Conservation (phyloP, 2,797 vertebrate species). For the Clarias fuscus region DNA sequence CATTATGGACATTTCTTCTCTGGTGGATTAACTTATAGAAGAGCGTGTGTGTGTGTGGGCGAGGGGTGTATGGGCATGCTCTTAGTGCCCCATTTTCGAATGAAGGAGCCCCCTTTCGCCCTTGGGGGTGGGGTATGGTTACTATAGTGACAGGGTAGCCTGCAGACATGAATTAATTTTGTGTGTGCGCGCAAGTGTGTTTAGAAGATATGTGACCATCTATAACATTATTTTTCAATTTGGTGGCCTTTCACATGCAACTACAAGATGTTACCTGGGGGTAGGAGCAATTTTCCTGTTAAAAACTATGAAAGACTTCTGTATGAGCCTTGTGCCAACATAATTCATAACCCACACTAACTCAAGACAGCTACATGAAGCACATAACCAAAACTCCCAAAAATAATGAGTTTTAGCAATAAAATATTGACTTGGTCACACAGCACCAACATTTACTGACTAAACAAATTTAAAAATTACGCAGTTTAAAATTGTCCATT, state of each 20-base stretch:
- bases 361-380: not conserved
- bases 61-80: conserved; percentile 45
- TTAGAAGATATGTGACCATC: conserved; percentile 17
- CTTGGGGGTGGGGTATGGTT: conserved; percentile 75
- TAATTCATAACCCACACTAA: not conserved
- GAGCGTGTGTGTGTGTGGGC: conserved; percentile 47
- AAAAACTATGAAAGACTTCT: not conserved
- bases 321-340: not conserved
- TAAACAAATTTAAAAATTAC: not conserved
- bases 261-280: not conserved
- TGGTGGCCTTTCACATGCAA: not conserved
- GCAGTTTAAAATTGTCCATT: not conserved
- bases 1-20: conserved; percentile 70
- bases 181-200: conserved; percentile 50
- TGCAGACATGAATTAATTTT: conserved; percentile 70
- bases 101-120: conserved; percentile 74
- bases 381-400: not conserved
- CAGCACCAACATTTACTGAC: not conserved
- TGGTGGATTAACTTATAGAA: conserved; percentile 75
- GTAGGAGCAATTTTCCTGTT: not conserved
- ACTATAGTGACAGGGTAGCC: conserved; percentile 74
- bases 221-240: not conserved
- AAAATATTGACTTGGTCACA: not conserved
- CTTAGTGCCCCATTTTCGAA: conserved; percentile 68
- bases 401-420: not conserved